Base-by-base conservation (phyloP, 2,797 vertebrate species). In the Sebastes melanostomus region DNA sequence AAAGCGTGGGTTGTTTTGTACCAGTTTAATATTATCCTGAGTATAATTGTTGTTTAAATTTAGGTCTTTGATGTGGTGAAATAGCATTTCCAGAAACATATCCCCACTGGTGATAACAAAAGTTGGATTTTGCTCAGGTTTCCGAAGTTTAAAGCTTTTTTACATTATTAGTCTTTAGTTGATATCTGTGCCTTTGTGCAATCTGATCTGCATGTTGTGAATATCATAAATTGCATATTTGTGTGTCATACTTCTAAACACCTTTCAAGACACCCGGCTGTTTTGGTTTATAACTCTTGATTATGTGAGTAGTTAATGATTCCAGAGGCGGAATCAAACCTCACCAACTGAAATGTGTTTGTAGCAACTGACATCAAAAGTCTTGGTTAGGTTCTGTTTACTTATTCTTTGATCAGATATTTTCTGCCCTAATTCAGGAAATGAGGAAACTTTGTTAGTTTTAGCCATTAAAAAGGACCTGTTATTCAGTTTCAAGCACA, bases 1-100 rank as follows among this genome's bases (percentile, higher is more conserved):
- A 56, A 56, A 63, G 55, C 50, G 18, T 9, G 10, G 1, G 25
- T 84, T 89, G 67, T 78, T 88, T 88, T 85, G 25, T 66, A 55
- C 18, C 34, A 25, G 20, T 14, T 30, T 81, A 56, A 78, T 83
- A 72, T 84, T 46, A 61, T 73, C 58, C 32, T 22, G 25, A 77
- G 42, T 81, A 46, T 77, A 8, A 22, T 22, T 68, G 79, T 55
- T 38, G 29, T 86, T 60, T 77, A 25, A 83, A 77, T 76, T n/a
- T 46, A 72, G 20, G 8, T 52, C 52, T 83, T 80, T 78, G 25
- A 78, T 68, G 8, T n/a, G 9, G 2, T 52, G 13, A 65, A 62
- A 73, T 60, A 59, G 8, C 30, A 25, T 46, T 56, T 50, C 3
- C 12, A 54, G 3, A 77, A 56, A 68, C 25, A 8, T 63, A 7